Evolutionary conservation across 1,140 invertebrate genomes (phyloP), one percentile per base, ranked within the genome.

Genomic region (Forficula auricularia): DNA sequence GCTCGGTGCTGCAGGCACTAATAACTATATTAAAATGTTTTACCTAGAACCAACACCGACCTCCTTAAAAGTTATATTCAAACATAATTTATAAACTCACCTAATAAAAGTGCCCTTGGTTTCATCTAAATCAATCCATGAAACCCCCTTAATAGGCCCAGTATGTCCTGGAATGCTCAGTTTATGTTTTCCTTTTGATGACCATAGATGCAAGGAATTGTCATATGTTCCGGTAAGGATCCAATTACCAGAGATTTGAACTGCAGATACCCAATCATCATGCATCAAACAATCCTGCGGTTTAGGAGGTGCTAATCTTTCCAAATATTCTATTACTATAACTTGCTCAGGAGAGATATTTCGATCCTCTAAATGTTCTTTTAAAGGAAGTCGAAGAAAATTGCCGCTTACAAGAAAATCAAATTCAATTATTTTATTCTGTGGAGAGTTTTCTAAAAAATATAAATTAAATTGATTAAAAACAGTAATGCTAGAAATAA

Each of bases 171-270:
- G 77, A 50, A 91, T 81, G 3, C 78, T 81, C 22, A 86, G 62
- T 46, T 79, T 70, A 54, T 87, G 79, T 52, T 83, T 78, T 12
- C 89, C 88, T 65, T 82, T 80, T 4, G 66, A 67, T 12, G 73
- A 82, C 88, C 88, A 96, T 42, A 97, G 70, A 50, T 89, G 82
- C 13, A 96, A 55, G 31, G 85, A 86, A 57, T 87, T 83, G 58
- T 97, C 92, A 67, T 96, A 97, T 62, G 86, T 86, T n/a, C 91
- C 91, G 42, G 82, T 82, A 8, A 96, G 55, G 47, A 95, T 86
- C 81, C 82, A 91, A 64, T 80, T 76, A 18, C 73, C 70, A 45
- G 63, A 62, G 39, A 74, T 70, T 48, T 82, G 73, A 16, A 92
- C 77, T 30, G 84, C 77, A 38, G 82, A 79, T 9, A 97, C 86